Base-by-base conservation (phyloP, 1,140 invertebrate genomes). In the Capitella teleta region DNA sequence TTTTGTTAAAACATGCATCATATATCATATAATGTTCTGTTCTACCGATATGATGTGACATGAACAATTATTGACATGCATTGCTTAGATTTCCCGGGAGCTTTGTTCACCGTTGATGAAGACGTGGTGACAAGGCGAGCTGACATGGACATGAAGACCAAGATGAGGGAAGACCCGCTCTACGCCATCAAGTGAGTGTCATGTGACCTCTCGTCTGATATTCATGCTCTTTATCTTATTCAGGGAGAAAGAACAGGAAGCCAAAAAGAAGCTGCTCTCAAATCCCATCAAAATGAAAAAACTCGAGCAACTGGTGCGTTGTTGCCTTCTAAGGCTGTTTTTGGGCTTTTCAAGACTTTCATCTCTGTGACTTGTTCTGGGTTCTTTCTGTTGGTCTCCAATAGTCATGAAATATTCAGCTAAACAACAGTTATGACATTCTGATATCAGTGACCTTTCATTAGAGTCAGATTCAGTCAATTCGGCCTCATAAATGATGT, bases 241-340 rank as follows among this genome's bases (percentile, higher is more conserved):
- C 45, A 67, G 86, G 60, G 82, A 86, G 66, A 79, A 82, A 49
- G 86, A 92, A 72, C 79, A 87, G 66, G 87, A 91, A 72, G 82
- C 82, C 0, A 74, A 82, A 34, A 79, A 79, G 44, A 81, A 87
- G 57, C 71, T 93, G 21, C 64, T 92, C 6, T 83, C 87, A 57
- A 94, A 93, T 79, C 88, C 89, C n/a, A 78, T 92, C 0, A 87
- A 87, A 68, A 73, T 91, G 54, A 87, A 87, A 59, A 81, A 85
- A 69, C 66, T 92, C 1, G 79, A 87, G 62, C 78, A 85, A 61
- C 73, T 88, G 60, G 78, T 91, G 57, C 74, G 79, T n/a, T n/a
- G n/a, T n/a, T n/a, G n/a, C n/a, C n/a, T n/a, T n/a, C n/a, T n/a
- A n/a, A n/a, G n/a, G n/a, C n/a, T n/a, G n/a, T n/a, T n/a, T n/a